Evolutionary conservation across 2,797 vertebrate species (phyloP).

Genomic region (Menidia menidia): DNA sequence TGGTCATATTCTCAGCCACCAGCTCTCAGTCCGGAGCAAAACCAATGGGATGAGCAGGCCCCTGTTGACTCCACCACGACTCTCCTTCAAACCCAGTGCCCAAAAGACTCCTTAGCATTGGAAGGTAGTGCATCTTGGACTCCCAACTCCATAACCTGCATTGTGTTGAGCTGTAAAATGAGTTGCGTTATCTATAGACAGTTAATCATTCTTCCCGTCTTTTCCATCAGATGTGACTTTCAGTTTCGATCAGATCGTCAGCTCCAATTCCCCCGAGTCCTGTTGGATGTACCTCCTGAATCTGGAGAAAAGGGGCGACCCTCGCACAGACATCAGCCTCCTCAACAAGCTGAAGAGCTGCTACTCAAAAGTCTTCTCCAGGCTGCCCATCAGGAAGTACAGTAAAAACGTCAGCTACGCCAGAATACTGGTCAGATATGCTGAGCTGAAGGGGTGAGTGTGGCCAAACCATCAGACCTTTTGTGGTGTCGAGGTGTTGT

Average conservation of each 20-base stretch:
- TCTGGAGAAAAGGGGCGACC: conserved; percentile 88
- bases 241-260: conserved; percentile 87
- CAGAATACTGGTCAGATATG: conserved; percentile 92
- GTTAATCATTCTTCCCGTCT: conserved; percentile 1
- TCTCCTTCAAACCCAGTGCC: conserved; percentile 77
- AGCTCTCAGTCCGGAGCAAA: conserved; percentile 67
- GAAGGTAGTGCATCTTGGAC: conserved; percentile 63
- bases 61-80: conserved; percentile 82
- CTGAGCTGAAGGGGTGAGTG: conserved; percentile 92
- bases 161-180: background rate
- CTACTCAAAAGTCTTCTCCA: conserved; percentile 90
- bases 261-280: conserved; percentile 88
- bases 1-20: conserved; percentile 65
- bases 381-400: conserved; percentile 88
- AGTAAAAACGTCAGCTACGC: conserved; percentile 91
- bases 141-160: background rate
- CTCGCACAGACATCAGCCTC: conserved; percentile 81
- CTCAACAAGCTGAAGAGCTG: conserved; percentile 90
- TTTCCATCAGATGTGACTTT: conserved; percentile 86
- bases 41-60: conserved; percentile 76
- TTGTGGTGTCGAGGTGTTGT: background rate
- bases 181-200: background rate
- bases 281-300: conserved; percentile 88
- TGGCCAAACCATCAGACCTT: background rate
- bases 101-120: conserved; percentile 62